Base-by-base conservation (phyloP, 2,113 vertebrate genomes). In the Chelonoidis abingdonii region DNA sequence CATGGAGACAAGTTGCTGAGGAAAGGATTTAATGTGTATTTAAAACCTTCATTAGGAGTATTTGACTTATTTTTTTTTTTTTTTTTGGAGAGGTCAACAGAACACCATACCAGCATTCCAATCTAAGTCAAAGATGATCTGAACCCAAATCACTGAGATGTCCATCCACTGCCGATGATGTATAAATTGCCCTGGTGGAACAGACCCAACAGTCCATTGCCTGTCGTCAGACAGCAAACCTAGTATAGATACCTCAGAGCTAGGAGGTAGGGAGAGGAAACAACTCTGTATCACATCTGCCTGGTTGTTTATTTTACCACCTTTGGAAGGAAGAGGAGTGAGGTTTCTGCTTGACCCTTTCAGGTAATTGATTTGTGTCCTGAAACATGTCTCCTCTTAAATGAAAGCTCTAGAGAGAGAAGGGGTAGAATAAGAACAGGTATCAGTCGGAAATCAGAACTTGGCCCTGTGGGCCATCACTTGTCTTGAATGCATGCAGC, bases 61-160 rank as follows among this genome's bases (percentile, higher is more conserved):
- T 31, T 0, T 80, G 50, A 78, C 7, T 0, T 10, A 7, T 49
- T n/a, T 49, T 41, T 41, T 41, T 3, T 41, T 41, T 41, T 41
- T 41, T 41, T 41, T 41, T n/a, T 6, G 22, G 87, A 38, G 31
- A 13, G 25, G 0, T 24, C 44, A 5, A 5, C 35, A 90, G 91
- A 79, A 5, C 10, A 0, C 0, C 2, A 78, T 16, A 1, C 57
- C n/a, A 56, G 25, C 52, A 21, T 29, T 57, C 83, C 4, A 0
- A 53, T 56, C 35, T 4, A 53, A 31, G 0, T 41, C 84, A 1
- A 7, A 44, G 3, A 24, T 56, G 75, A 59, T 59, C 62, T 65
- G 31, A 69, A 35, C 16, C 62, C n/a, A 22, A 19, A 38, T 38
- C 65, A 38, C 65, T 0, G 0, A 69, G 9, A 3, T 49, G 80